Base-by-base conservation (phyloP, 30 jellyfish, hydroid and myxozoan species). In the Turritopsis dohrnii region DNA sequence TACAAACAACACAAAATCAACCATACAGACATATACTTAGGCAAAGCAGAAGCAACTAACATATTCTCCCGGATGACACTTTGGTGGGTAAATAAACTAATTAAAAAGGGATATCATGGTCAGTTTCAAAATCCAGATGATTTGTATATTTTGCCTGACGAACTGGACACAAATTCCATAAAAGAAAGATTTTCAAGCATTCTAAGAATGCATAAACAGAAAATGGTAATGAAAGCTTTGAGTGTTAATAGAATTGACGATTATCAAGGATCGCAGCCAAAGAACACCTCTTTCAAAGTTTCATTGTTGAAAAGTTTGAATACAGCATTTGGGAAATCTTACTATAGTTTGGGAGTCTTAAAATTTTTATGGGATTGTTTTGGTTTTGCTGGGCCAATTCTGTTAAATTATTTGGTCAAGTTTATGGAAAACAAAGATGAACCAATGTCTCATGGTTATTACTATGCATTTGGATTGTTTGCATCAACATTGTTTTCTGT, bases 371-470 rank as follows among this genome's bases (percentile, higher is more conserved):
- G 89, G 31, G 96, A 85, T 81, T 81, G 89, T 28, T 76, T 94
- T 25, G 88, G 89, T 19, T 94, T 94, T 86, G 94, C 96, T 79
- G 99, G 96, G 18, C 99, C 99, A 0, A 82, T 94, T 25, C 84
- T 94, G 30, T 75, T 94, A 65, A 89, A 94, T 65, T 53, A 41
- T 53, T 87, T 94, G 77, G 92, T 94, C 13, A 79, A 76, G 27
- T 94, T 94, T 75, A 83, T 94, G 89, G 99, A 94, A 81, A 85
- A 94, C 54, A 84, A 86, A 83, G 82, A 88, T 91, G 99, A 94
- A 85, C 92, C 94, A 0, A 76, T 80, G 71, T 84, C 72, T 8
- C 94, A 94, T 86, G 99, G 99, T 16, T 94, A 94, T 80, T 88
- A 94, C 71, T 88, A 87, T 72, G 99, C 96, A 9, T 75, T 85